Evolutionary conservation across 2,797 vertebrate genomes (phyloP).

Genomic region (Alosa sapidissima): DNA sequence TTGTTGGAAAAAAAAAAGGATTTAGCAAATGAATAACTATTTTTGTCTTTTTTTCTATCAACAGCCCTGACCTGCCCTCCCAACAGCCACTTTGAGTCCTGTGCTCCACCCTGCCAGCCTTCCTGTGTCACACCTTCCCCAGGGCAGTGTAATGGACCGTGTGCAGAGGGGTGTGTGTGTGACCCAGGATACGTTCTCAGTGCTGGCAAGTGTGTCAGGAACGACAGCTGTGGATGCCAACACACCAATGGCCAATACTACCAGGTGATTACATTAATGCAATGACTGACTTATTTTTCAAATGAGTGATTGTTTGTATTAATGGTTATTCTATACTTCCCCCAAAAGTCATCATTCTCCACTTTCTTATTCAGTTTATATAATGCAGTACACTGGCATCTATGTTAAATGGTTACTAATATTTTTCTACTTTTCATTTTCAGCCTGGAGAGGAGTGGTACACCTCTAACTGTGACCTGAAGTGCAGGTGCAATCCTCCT

Average conservation of each 20-base stretch:
- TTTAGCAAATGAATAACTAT: not conserved
- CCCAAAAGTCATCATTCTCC: too few relatives aligned
- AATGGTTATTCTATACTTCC: too few relatives aligned
- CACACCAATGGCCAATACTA: slow-evolving; percentile 68
- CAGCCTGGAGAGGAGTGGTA: slow-evolving; percentile 78
- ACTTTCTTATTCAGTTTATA: not conserved
- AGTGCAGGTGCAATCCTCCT: slow-evolving; percentile 68
- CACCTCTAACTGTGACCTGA: slow-evolving; percentile 67
- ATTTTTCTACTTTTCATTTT: not conserved
- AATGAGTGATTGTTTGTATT: not conserved
- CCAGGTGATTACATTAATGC: slow-evolving; percentile 47
- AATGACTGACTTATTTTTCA: not conserved
- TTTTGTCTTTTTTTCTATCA: not conserved
- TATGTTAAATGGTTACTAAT: not conserved
- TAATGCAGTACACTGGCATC: not conserved
- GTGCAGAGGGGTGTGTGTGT: slow-evolving; percentile 73
- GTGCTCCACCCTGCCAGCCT: slow-evolving; percentile 71
- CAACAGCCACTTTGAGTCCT: slow-evolving; percentile 75
- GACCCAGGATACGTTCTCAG: slow-evolving; percentile 71
- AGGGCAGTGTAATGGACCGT: slow-evolving; percentile 59
- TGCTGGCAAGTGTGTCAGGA: slow-evolving; percentile 67
- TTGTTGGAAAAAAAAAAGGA: not conserved
- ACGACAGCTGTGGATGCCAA: slow-evolving; percentile 64
- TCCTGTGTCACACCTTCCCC: slow-evolving; percentile 62
- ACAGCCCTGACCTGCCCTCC: slow-evolving; percentile 66